A percentile compares a stretch with the other conserved stretches of the same genome.
Conservation (phyloP, 1,140 invertebrate species). For the Streblospio benedicti region DNA sequence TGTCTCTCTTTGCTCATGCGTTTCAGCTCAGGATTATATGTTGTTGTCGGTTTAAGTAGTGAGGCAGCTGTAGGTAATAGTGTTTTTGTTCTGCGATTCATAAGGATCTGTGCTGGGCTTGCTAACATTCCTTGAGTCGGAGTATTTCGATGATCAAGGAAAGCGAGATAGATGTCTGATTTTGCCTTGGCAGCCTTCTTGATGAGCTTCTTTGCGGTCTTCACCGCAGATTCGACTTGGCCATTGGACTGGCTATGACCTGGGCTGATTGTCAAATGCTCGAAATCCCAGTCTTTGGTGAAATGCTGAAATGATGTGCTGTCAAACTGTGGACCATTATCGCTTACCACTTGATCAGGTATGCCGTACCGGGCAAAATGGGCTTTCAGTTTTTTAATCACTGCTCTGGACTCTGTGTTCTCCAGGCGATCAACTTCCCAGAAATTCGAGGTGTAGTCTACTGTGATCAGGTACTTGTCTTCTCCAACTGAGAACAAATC, state of each 20-base stretch:
- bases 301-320: background rate
- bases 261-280: background rate
- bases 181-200: background rate
- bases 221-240: background rate
- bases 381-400: background rate
- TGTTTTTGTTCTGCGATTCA: background rate
- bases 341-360: background rate
- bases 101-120: background rate
- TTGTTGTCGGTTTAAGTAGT: no score
- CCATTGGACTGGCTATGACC: background rate
- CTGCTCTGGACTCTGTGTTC: background rate
- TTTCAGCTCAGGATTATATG: no score
- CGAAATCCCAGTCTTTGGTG: background rate
- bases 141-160: slow-evolving; percentile 17
- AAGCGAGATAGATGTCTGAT: slow-evolving; percentile 10
- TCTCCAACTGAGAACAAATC: slow-evolving; percentile 1
- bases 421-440: background rate
- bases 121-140: background rate
- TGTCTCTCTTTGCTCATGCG: no score
- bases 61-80: background rate
- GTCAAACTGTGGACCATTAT: background rate
- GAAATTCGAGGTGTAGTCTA: slow-evolving; percentile 4
- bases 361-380: slow-evolving; percentile 2
- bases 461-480: background rate
- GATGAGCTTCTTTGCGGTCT: background rate